Percentiles rank a stretch among this genome's conserved stretches.
These are phyloP conservation scores for Leucophenga maculata DNA, from an alignment of 2,888 invertebrate species.

Conservation along the genomic window DNA sequence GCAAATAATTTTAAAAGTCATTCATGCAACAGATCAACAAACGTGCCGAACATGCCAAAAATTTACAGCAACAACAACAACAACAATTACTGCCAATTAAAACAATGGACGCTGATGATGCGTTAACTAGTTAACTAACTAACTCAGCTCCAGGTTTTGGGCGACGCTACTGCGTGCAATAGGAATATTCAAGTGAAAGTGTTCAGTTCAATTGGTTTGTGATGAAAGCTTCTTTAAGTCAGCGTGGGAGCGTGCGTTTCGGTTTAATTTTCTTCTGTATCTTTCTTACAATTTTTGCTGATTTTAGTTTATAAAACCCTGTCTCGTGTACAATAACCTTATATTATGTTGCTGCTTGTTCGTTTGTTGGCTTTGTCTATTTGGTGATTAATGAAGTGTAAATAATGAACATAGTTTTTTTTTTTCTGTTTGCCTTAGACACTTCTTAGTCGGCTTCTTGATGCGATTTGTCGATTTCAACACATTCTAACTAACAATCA, in stretches of 20 bases:
- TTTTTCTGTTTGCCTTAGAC: neutral
- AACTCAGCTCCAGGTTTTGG: conserved; percentile 2
- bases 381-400: conserved; percentile 64
- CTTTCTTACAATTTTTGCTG: neutral
- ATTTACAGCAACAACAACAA: conserved; percentile 32
- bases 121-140: conserved; percentile 53
- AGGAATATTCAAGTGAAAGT: conserved; percentile 21
- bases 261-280: neutral
- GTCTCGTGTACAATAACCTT: conserved; percentile 39
- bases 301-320: neutral
- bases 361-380: conserved; percentile 37
- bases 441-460: conserved; percentile 32
- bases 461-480: conserved; percentile 51
- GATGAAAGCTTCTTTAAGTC: neutral
- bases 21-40: conserved; percentile 54
- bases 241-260: conserved; percentile 6
- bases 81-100: conserved; percentile 40
- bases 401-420: conserved; percentile 56
- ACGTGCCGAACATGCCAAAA: neutral
- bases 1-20: conserved; percentile 66
- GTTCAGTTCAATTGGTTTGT: neutral
- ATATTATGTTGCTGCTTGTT: conserved; percentile 39
- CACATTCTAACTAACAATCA: conserved; percentile 50
- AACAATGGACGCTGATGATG: conserved; percentile 49
- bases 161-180: neutral